Evolutionary conservation across 2,797 vertebrate genomes (phyloP), one percentile per base, ranked within the genome.

Genomic region (Pogonophryne albipinna): DNA sequence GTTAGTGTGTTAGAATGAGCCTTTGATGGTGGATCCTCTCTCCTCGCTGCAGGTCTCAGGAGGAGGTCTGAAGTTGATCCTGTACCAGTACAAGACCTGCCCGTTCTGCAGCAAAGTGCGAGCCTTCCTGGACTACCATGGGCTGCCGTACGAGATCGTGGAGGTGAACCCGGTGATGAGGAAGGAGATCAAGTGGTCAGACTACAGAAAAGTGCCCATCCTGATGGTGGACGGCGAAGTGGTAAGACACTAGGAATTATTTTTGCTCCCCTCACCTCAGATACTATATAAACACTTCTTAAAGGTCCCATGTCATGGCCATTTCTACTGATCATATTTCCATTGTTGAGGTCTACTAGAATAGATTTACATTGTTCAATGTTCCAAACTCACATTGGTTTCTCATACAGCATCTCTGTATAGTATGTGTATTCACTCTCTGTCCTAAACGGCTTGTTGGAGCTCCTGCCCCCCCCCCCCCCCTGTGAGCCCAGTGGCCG

Each of bases 91-190:
- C 83, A 98, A 99, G 90, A 99, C 98, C 0, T 99, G 98, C 67
- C 98, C 98, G 0, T 99, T 99, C 95, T 99, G 98, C 95, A 99
- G 98, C 90, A 99, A 99, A 76, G 98, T 99, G 58, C 94, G 98
- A 4, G 95, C 97, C 17, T 99, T 99, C 87, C 93, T 99, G 10
- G 98, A 99, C 92, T 98, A 96, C 87, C 94, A 98, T 16, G 94
- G 95, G 2, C 88, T 99, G 73, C 95, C 95, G 4, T 98, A 99
- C 59, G 86, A 97, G 76, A 90, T 97, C 14, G 97, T 99, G 87
- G 98, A 99, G 91, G 98, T 99, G 67, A 99, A 99, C 85, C 98
- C 98, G 0, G 96, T 99, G 75, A 95, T 97, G 95, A 95, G 96
- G 74, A 85, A 95, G 55, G 98, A 99, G 88, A 96, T 99, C 84